These are phyloP conservation scores for Araneus ventricosus DNA, from an alignment of 1,140 invertebrate genomes.

Conservation along the genomic window DNA sequence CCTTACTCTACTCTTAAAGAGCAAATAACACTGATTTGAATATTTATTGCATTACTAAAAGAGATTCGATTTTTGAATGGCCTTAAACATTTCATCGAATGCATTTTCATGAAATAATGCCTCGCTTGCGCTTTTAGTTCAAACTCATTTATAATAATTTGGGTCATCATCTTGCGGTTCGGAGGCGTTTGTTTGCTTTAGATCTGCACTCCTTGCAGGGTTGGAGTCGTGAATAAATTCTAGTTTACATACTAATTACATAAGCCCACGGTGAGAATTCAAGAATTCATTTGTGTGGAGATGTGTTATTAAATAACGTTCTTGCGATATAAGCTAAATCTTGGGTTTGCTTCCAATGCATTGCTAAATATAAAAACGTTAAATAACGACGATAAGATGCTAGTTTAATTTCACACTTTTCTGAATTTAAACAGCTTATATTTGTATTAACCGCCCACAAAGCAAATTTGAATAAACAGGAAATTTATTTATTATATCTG, in stretches of 20 bases:
- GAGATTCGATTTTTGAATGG: background rate
- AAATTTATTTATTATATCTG: too few relatives aligned
- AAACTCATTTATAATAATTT: slow-evolving; percentile 42
- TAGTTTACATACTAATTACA: slow-evolving; percentile 16
- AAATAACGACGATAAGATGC: too few relatives aligned
- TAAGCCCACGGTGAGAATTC: background rate
- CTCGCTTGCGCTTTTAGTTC: slow-evolving; percentile 30
- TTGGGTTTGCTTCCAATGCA: background rate
- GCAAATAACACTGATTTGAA: background rate
- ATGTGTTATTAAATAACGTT: background rate
- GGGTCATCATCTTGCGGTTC: slow-evolving; percentile 4
- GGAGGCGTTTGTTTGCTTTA: background rate
- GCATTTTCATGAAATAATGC: slow-evolving; percentile 37
- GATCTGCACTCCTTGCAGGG: background rate
- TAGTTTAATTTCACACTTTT: too few relatives aligned
- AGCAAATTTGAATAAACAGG: too few relatives aligned
- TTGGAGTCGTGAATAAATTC: background rate
- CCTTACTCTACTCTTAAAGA: background rate
- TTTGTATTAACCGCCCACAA: too few relatives aligned
- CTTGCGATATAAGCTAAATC: background rate
- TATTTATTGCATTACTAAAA: background rate
- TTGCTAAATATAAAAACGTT: too few relatives aligned
- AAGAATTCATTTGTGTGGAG: background rate
- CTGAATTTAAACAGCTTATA: too few relatives aligned
- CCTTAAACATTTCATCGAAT: background rate